Evolutionary conservation across 2,797 vertebrate genomes (phyloP), one percentile per base, ranked within the genome.

Genomic region (Phoxinus dragarum): DNA sequence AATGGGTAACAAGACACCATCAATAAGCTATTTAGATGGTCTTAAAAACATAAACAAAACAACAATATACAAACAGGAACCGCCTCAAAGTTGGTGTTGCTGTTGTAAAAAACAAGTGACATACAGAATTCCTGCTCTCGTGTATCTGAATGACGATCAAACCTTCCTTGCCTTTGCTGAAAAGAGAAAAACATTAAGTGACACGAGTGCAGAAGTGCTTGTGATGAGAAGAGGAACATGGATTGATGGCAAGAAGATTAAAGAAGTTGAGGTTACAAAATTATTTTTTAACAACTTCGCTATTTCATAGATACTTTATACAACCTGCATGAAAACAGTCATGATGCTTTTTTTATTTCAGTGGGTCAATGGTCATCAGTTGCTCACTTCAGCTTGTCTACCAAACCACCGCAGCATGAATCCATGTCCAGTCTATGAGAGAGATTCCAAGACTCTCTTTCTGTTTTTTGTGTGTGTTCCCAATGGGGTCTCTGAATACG

Each of bases 121-220:
- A 12, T 98, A 97, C 92, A 95, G 97, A 82, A 97, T 98, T 72
- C 97, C 97, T 23, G 95, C 97, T 5, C 93, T 98, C 76, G 90
- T 97, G 71, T 97, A 97, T 79, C 36, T 97, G 36, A 92, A 87
- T 2, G 92, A 94, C 8, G 36, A 88, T 5, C 87, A 74, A 81
- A 95, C 94, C 36, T 96, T 97, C 92, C 94, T 98, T 80, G 97
- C 97, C 86, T 97, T 98, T 61, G 96, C 97, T 1, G 97, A 98
- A 92, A 97, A 96, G 64, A 96, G 97, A 52, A 93, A 93, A 19
- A 93, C 96, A 0, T 0, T 86, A 7, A 86, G 0, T 73, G 97
- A 98, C 31, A 88, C 89, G 4, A 93, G 97, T 34, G 54, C 84
- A 71, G 67, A 86, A 21, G 49, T 67, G 12, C 69, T 86, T 40